Evolutionary conservation across 2,113 vertebrate genomes (phyloP), one percentile per base, ranked within the genome.

Genomic region (Cyphomyrus plagiostoma): DNA sequence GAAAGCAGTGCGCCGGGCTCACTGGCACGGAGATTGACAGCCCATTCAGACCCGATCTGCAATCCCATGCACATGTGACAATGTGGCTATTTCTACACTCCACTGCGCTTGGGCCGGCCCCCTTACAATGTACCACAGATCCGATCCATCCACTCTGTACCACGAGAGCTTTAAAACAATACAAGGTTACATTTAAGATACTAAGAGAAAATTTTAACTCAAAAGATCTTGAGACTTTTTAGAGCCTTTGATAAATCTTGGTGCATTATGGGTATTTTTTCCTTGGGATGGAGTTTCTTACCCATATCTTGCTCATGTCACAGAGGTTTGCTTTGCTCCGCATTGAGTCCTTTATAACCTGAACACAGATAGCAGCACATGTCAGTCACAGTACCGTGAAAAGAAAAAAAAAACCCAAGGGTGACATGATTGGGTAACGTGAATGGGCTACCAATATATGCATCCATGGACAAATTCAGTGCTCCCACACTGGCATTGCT

Each of bases 301-400:
- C 98, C 98, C 98, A 99, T 98, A 99, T 99, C 94, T 98, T 97
- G 97, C 98, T 98, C 97, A 99, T 99, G 94, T 99, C 98, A 0
- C 95, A 97, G 90, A 99, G 90, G 91, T 99, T 98, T 0, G 96
- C 97, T 92, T 98, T 99, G 95, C 98, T 98, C 92, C 98, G 97
- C 95, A 99, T 90, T 0, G 98, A 99, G 92, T 99, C 98, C 94
- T 98, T 99, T 92, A 99, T 96, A 89, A 99, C 98, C 98, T 99
- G 94, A 90, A 48, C 35, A 62, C 35, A 89, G 50, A 77, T 49
- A 74, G 23, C 21, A 45, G 21, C 88, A 88, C 15, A 39, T 39
- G 17, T 80, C 35, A 80, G 35, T 42, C 35, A 80, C 35, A 42
- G 35, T 15, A 19, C 5, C 13, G 35, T 35, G 35, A 30, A 1